These are phyloP conservation scores for Drosophila lutescens DNA, from an alignment of 2,888 invertebrate species.

Conservation along the genomic window DNA sequence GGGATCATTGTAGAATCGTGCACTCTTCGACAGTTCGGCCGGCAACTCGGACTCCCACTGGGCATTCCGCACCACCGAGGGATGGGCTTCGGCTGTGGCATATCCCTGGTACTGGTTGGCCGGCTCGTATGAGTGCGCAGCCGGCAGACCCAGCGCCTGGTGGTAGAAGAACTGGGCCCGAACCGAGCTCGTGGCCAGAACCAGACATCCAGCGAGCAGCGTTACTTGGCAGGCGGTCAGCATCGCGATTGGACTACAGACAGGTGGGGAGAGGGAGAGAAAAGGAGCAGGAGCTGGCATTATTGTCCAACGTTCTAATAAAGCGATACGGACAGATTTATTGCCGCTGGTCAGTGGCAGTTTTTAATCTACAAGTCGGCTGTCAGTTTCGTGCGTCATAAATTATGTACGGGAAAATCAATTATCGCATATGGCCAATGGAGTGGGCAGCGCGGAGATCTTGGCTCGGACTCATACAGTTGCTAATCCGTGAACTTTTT, in stretches of 20 bases:
- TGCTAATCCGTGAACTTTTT: slow-evolving; percentile 73
- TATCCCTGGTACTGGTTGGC: slow-evolving; percentile 68
- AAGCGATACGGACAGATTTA: slow-evolving; percentile 69
- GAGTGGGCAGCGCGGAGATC: slow-evolving; percentile 39
- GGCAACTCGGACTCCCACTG: slow-evolving; percentile 90
- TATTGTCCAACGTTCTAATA: slow-evolving; percentile 58
- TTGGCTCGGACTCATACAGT: slow-evolving; percentile 33
- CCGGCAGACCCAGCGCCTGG: slow-evolving; percentile 56
- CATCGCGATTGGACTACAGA: slow-evolving; percentile 49
- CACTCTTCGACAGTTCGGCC: slow-evolving; percentile 86
- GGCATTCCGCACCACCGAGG: slow-evolving; percentile 89
- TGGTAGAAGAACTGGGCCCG: slow-evolving; percentile 77
- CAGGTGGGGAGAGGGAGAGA: slow-evolving; percentile 9
- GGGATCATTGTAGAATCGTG: slow-evolving; percentile 91
- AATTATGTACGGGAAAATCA: slow-evolving; percentile 79
- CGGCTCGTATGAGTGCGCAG: slow-evolving; percentile 37
- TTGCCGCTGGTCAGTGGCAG: slow-evolving; percentile 60
- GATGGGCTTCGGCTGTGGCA: slow-evolving; percentile 86
- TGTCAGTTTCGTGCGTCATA: slow-evolving; percentile 78
- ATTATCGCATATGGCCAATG: slow-evolving; percentile 64
- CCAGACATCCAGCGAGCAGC: slow-evolving; percentile 49
- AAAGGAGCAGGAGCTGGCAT: slow-evolving; percentile 25
- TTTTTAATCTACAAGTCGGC: slow-evolving; percentile 66
- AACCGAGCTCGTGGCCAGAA: slow-evolving; percentile 19
- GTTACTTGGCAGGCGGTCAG: slow-evolving; percentile 55